Evolutionary conservation across 2,888 invertebrate genomes (phyloP).

Genomic region (Drosophila tripunctata): DNA sequence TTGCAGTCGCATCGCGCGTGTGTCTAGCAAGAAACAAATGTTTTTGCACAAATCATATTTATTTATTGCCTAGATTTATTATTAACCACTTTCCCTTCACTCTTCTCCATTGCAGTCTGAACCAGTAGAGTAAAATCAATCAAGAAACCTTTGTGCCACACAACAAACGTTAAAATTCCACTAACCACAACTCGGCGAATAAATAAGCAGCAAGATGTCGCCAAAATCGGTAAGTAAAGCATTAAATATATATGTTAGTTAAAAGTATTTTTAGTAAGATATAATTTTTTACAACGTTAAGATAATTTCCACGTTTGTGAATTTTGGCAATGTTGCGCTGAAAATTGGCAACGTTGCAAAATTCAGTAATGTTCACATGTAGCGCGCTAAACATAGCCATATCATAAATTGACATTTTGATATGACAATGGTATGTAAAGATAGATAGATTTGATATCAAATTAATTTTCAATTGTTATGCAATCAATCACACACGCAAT

Average conservation of each 20-base stretch:
- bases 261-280: not conserved
- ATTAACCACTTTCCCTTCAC: not conserved
- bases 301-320: not conserved
- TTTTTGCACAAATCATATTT: too few relatives aligned
- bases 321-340: not conserved
- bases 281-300: too few relatives aligned
- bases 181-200: constrained; percentile 40
- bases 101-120: constrained; percentile 47
- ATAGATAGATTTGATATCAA: constrained; percentile 6
- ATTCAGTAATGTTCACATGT: not conserved
- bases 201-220: constrained; percentile 85
- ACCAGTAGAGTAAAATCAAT: constrained; percentile 24
- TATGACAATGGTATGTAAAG: not conserved
- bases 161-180: constrained; percentile 29
- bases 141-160: constrained; percentile 33
- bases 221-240: constrained; percentile 87
- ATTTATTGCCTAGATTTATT: not conserved
- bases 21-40: constrained; percentile 7
- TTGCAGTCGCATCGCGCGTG: constrained; percentile 34
- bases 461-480: constrained; percentile 36
- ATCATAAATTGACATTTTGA: not conserved
- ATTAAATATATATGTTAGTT: not conserved
- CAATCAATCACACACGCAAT: constrained; percentile 49
- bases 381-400: not conserved
- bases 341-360: not conserved